These are phyloP conservation scores for Spialia ferax DNA, from an alignment of 2,888 invertebrate genomes.

Conservation along the genomic window DNA sequence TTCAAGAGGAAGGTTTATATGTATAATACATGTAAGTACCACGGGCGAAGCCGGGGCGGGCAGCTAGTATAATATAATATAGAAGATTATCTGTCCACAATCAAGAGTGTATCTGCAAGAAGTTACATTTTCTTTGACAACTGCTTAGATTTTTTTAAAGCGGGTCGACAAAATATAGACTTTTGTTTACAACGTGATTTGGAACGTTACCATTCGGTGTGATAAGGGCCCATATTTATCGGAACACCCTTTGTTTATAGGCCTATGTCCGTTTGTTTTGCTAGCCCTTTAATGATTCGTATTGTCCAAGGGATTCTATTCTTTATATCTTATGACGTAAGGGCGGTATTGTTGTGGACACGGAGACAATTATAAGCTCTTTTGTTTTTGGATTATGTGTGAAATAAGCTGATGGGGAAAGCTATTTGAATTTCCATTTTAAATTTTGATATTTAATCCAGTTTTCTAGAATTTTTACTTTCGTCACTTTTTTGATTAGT, in stretches of 20 bases:
- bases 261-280: not conserved
- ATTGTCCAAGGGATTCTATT: conserved; percentile 6
- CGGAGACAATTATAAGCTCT: not conserved
- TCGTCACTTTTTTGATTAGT: no score
- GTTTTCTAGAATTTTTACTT: no score
- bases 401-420: not conserved
- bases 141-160: no score
- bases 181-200: no score
- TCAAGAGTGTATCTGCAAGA: no score
- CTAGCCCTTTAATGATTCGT: not conserved
- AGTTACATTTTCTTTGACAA: no score
- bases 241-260: not conserved
- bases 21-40: no score
- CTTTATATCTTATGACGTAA: not conserved
- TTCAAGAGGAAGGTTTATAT: no score
- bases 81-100: no score
- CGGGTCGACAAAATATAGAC: no score
- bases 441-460: not conserved
- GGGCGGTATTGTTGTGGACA: not conserved
- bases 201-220: not conserved
- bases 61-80: no score
- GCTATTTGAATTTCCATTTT: not conserved
- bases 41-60: no score
- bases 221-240: not conserved
- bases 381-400: not conserved